These are phyloP conservation scores for Burhinus bistriatus DNA, from an alignment of 2,113 vertebrate genomes.

Conservation along the genomic window DNA sequence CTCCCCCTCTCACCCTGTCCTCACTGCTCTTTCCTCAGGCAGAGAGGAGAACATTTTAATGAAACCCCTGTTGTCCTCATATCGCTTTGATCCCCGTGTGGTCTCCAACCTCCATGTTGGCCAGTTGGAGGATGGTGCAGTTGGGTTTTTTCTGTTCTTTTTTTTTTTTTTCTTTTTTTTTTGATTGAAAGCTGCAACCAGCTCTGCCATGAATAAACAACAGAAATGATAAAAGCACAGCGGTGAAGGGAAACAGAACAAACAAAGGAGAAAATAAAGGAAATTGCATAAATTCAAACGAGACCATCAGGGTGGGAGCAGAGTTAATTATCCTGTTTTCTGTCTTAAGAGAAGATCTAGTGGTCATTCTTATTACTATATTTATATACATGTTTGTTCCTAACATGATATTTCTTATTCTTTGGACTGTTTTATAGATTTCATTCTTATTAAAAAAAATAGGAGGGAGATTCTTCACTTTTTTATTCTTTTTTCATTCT, in stretches of 20 bases:
- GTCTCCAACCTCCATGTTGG: conserved; percentile 77
- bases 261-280: conserved; percentile 72
- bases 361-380: not conserved
- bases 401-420: conserved; percentile 44
- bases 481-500: conserved; percentile 27
- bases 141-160: not conserved
- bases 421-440: conserved; percentile 51
- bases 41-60: conserved; percentile 85
- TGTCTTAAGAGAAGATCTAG: not conserved
- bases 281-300: conserved; percentile 68
- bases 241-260: conserved; percentile 63
- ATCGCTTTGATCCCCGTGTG: conserved; percentile 85
- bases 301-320: not conserved
- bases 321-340: conserved; percentile 67
- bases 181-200: conserved; percentile 72
- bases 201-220: conserved; percentile 78
- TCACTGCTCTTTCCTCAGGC: conserved; percentile 84
- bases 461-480: not conserved
- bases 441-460: not conserved
- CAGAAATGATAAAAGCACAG: conserved; percentile 61
- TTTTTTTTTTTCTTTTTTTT: not conserved
- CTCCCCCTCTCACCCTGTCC: conserved; percentile 76
- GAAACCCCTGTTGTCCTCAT: conserved; percentile 89
- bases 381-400: not conserved
- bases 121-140: conserved; percentile 76